Conservation (phyloP, 92 coral and sea anemone genomes). For the Metridium senile region DNA sequence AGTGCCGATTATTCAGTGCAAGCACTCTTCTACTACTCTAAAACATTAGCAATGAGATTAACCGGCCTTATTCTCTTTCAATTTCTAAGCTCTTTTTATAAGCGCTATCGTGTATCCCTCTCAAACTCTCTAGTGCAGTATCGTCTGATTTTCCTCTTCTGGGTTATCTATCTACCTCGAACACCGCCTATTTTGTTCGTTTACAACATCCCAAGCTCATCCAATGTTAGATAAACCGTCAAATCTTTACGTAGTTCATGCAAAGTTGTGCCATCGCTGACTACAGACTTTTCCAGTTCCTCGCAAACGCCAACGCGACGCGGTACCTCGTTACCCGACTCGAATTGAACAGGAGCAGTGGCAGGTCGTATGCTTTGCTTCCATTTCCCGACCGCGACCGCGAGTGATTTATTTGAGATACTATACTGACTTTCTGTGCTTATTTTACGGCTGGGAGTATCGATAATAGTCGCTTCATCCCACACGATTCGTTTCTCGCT, state of each 20-base stretch:
- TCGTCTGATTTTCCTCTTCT: background rate
- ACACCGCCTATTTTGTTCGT: background rate
- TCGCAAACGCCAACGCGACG: conserved; percentile 44
- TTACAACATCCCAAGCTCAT: conserved; percentile 44
- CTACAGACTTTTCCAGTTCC: conserved; percentile 40
- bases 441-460: conserved; percentile 25
- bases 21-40: background rate
- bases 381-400: conserved; percentile 30
- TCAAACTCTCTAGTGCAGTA: background rate
- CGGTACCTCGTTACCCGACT: conserved; percentile 21
- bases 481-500: conserved; percentile 31
- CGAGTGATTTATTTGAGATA: conserved; percentile 11
- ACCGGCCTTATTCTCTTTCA: background rate
- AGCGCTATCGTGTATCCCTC: background rate
- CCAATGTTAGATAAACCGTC: conserved; percentile 40
- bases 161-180: background rate
- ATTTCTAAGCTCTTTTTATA: background rate
- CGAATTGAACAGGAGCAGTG: conserved; percentile 16
- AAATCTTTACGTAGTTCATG: conserved; percentile 47
- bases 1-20: too few relatives aligned
- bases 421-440: conserved; percentile 26
- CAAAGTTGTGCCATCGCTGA: conserved; percentile 42
- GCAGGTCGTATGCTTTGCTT: conserved; percentile 15
- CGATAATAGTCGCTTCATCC: conserved; percentile 27
- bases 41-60: background rate